Evolutionary conservation across 2,113 vertebrate genomes (phyloP).

Genomic region (Python bivittatus): DNA sequence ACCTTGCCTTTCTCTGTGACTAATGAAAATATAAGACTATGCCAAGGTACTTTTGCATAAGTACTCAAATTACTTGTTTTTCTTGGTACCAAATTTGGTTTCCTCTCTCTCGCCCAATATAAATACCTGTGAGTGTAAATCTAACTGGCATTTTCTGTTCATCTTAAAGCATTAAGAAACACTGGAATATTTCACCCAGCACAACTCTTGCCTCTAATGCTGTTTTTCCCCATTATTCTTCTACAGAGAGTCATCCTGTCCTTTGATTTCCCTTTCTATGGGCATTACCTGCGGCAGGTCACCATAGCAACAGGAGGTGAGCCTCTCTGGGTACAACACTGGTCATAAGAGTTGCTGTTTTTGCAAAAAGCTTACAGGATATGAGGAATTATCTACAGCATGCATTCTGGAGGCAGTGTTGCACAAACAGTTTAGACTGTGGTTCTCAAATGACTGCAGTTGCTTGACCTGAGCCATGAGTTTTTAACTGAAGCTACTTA

Average conservation of each 20-base stretch:
- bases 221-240: constrained; percentile 4
- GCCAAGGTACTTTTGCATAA: neutral
- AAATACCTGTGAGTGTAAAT: neutral
- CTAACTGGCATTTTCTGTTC: neutral
- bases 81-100: neutral
- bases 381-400: neutral
- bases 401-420: neutral
- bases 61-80: neutral
- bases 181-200: neutral
- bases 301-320: constrained; percentile 94
- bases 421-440: neutral
- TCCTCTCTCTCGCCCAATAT: neutral
- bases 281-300: constrained; percentile 89
- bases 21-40: neutral
- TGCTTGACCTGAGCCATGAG: neutral
- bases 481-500: neutral
- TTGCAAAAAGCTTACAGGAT: neutral
- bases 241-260: constrained; percentile 86
- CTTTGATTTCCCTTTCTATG: constrained; percentile 96
- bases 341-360: neutral
- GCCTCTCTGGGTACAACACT: constrained; percentile 12
- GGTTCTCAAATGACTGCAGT: neutral
- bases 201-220: neutral
- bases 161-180: neutral
- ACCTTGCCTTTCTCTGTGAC: neutral